Percentiles rank a stretch among this genome's conserved stretches.
Evolutionary conservation across 2,888 invertebrate genomes (phyloP).

Genomic region (Acleris emargana): DNA sequence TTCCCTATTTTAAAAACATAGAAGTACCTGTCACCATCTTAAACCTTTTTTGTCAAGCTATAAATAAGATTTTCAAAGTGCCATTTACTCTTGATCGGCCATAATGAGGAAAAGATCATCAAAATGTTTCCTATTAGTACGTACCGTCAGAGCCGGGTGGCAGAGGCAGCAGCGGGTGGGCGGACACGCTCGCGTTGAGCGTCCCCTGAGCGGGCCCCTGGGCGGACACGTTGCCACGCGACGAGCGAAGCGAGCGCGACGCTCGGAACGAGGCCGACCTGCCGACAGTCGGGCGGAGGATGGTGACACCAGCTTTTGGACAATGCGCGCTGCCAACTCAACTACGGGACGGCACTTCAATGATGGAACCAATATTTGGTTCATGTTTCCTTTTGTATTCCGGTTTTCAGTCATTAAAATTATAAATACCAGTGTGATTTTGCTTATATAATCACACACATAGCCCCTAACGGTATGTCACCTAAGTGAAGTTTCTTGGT

Average conservation of each 20-base stretch:
- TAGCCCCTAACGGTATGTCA: neutral
- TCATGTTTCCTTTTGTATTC: slow-evolving; percentile 2
- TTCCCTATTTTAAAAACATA: too few relatives aligned
- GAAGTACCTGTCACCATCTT: too few relatives aligned
- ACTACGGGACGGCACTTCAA: slow-evolving; percentile 31
- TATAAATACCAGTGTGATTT: neutral
- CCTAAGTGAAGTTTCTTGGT: too few relatives aligned
- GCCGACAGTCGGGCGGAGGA: slow-evolving; percentile 84
- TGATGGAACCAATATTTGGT: slow-evolving; percentile 1
- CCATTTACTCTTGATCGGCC: too few relatives aligned
- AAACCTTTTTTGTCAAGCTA: too few relatives aligned
- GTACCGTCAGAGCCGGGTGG: slow-evolving; percentile 86
- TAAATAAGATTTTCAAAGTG: too few relatives aligned
- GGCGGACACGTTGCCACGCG: slow-evolving; percentile 93
- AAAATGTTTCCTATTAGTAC: slow-evolving; percentile 45
- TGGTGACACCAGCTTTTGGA: slow-evolving; percentile 77
- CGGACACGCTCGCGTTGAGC: slow-evolving; percentile 93
- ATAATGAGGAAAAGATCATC: too few relatives aligned
- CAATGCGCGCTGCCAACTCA: slow-evolving; percentile 44
- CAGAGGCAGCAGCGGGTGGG: slow-evolving; percentile 97
- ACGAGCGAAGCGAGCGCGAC: slow-evolving; percentile 89
- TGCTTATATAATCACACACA: neutral
- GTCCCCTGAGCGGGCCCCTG: slow-evolving; percentile 84
- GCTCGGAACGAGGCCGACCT: slow-evolving; percentile 98
- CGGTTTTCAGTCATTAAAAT: neutral